Evolutionary conservation across 1,140 invertebrate genomes (phyloP).

Genomic region (Drosophila murphyi): DNA sequence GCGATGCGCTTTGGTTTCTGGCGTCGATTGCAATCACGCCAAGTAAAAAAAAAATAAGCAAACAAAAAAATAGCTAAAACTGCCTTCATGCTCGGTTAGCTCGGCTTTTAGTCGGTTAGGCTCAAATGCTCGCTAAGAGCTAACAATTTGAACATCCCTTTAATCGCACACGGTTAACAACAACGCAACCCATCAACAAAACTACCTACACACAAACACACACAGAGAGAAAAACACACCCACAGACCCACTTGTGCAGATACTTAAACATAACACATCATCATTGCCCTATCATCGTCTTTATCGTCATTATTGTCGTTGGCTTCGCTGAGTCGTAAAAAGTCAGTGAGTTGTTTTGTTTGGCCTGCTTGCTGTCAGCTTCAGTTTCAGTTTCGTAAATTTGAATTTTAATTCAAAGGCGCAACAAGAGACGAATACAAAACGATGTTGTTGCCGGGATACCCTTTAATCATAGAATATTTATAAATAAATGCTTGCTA

Average conservation of each 20-base stretch:
- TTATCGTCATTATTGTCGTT: slow-evolving; percentile 50
- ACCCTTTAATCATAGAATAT: neutral
- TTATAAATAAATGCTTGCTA: too few relatives aligned
- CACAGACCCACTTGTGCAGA: neutral
- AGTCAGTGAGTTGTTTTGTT: slow-evolving; percentile 50
- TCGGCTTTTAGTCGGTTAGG: slow-evolving; percentile 24
- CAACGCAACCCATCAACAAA: slow-evolving; percentile 1
- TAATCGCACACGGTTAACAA: slow-evolving; percentile 48
- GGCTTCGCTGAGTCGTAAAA: slow-evolving; percentile 63
- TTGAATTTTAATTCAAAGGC: slow-evolving; percentile 59
- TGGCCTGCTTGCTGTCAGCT: slow-evolving; percentile 23
- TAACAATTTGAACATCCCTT: slow-evolving; percentile 43
- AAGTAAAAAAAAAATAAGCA: slow-evolving; percentile 52
- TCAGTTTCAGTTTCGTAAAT: slow-evolving; percentile 53
- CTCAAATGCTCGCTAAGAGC: slow-evolving; percentile 15
- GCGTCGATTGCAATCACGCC: slow-evolving; percentile 66
- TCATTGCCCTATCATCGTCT: slow-evolving; percentile 48
- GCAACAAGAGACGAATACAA: slow-evolving; percentile 5
- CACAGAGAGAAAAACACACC: neutral
- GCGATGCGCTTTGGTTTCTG: slow-evolving; percentile 24
- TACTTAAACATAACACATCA: slow-evolving; percentile 45
- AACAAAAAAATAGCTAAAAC: slow-evolving; percentile 16
- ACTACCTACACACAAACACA: slow-evolving; percentile 4
- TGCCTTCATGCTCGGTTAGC: slow-evolving; percentile 77
- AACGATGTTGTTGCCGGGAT: neutral